phyloP scores from a whole-genome alignment of 2,113 vertebrate species.

The Perca flavescens region DNA sequence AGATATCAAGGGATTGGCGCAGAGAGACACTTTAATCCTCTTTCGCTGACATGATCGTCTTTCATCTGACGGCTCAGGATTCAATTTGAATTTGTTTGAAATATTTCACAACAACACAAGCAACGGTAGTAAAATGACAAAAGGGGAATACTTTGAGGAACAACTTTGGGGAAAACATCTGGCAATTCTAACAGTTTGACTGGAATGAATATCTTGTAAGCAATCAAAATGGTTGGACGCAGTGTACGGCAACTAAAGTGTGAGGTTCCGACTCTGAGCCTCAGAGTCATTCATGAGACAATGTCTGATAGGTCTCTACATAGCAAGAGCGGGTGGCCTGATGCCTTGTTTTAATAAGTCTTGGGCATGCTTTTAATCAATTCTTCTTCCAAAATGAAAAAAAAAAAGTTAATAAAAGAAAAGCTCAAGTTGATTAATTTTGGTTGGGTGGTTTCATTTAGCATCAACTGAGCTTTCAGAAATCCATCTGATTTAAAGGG shows the following conservation, averaged over 20 bases:
- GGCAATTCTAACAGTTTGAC: slow-evolving; percentile 21
- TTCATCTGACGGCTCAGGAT: slow-evolving; percentile 40
- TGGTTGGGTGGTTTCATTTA: background rate
- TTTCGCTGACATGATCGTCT: slow-evolving; percentile 33
- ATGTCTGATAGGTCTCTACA: background rate
- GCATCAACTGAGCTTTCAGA: slow-evolving; percentile 18
- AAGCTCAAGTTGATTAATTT: slow-evolving; percentile 30
- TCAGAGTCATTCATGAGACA: background rate
- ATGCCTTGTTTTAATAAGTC: slow-evolving; percentile 2
- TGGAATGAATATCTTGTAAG: slow-evolving; percentile 4
- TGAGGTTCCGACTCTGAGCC: background rate
- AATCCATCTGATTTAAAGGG: slow-evolving; percentile 20
- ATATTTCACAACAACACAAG: slow-evolving; percentile 33
- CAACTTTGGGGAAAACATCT: slow-evolving; percentile 2
- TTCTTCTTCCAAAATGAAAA: background rate
- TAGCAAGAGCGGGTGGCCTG: background rate
- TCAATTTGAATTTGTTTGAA: slow-evolving; percentile 45
- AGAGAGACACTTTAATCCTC: slow-evolving; percentile 37
- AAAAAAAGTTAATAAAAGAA: slow-evolving; percentile 1
- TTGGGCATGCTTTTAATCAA: slow-evolving; percentile 2
- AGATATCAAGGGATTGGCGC: background rate
- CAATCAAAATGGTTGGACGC: background rate
- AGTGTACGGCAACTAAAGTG: background rate
- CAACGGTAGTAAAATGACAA: slow-evolving; percentile 9
- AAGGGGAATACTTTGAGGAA: slow-evolving; percentile 12